A percentile compares a stretch with the other conserved stretches of the same genome.
Evolutionary conservation across 2,888 invertebrate species (phyloP).

Genomic region (Ferrisia virgata): DNA sequence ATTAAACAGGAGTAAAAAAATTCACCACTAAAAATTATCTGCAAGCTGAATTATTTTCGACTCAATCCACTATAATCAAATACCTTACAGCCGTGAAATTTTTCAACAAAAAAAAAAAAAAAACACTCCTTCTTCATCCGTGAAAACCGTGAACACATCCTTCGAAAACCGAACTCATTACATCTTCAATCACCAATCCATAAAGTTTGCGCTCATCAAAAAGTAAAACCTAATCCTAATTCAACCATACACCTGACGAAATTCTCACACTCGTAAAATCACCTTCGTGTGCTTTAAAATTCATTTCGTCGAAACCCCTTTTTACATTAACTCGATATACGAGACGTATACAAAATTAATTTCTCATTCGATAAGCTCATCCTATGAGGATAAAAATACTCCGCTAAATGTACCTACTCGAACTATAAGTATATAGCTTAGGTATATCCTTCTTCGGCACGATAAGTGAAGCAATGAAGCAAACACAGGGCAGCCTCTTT

Average conservation of each 20-base stretch:
- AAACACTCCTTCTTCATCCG: no score
- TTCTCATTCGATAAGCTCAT: neutral
- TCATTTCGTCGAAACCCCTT: neutral
- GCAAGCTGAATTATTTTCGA: no score
- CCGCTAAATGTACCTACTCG: neutral
- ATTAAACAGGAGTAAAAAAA: no score
- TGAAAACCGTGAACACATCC: neutral
- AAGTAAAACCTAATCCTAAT: neutral
- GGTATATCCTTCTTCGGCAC: no score
- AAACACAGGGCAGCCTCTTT: neutral
- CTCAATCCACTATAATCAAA: no score
- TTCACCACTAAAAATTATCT: no score
- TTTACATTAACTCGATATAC: neutral
- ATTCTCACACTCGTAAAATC: neutral
- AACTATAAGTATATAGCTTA: no score
- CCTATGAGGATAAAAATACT: neutral
- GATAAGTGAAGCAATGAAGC: no score
- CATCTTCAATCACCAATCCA: neutral
- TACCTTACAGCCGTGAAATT: no score
- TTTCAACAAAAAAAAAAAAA: no score
- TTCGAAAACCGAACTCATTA: neutral
- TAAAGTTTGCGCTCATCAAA: neutral
- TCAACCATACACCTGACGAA: neutral
- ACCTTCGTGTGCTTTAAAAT: neutral
- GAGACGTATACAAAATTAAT: conserved; percentile 5